A percentile compares a stretch with the other conserved stretches of the same genome.
Evolutionary conservation across 2,113 vertebrate species (phyloP).

Genomic region (Corythaixoides concolor): DNA sequence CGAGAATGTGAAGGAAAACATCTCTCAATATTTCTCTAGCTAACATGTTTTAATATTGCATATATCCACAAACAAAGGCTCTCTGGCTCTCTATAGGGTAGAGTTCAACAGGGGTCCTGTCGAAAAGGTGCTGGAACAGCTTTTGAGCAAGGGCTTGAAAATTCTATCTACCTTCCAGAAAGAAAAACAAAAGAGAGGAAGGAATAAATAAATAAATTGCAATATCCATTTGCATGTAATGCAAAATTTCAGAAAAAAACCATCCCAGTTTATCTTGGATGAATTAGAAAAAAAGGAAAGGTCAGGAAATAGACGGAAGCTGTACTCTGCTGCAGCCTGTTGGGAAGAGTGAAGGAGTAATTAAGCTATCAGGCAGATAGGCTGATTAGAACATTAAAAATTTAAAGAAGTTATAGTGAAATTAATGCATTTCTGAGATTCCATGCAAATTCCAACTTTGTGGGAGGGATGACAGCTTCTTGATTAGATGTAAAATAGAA

Average conservation of each 20-base stretch:
- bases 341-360: conserved; percentile 22
- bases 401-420: not conserved
- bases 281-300: not conserved
- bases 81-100: not conserved
- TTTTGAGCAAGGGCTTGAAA: not conserved
- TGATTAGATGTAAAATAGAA: not conserved
- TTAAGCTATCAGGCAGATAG: conserved; percentile 10
- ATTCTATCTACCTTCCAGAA: not conserved
- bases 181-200: not conserved
- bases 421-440: conserved; percentile 7
- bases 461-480: not conserved
- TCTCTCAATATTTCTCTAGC: not conserved
- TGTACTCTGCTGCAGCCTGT: not conserved
- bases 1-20: not conserved
- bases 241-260: not conserved
- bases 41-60: not conserved
- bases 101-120: not conserved
- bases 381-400: conserved; percentile 2
- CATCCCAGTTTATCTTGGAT: not conserved
- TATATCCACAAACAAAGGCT: not conserved
- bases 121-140: not conserved
- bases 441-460: not conserved
- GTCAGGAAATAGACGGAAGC: not conserved
- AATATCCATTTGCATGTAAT: not conserved
- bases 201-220: not conserved